Evolutionary conservation across 2,888 invertebrate species (phyloP), one percentile per base, ranked within the genome.

Genomic region (Parnassius apollo): DNA sequence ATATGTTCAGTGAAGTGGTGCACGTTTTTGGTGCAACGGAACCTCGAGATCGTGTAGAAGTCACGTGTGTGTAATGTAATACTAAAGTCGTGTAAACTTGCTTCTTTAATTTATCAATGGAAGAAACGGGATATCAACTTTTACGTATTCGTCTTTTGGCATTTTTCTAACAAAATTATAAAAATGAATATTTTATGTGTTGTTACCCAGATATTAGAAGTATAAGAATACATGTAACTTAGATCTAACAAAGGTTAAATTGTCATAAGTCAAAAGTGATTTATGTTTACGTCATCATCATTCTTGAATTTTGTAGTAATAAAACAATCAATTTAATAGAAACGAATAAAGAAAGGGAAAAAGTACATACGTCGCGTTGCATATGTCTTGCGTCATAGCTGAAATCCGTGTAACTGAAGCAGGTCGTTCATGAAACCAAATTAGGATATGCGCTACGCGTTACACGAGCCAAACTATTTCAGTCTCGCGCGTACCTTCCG

Each of bases 391-490:
- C 74, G 65, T 68, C 59, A 66, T 63, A 65, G 56, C 55, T 57
- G 61, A 81, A 83, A 79, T 71, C 74, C 75, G 78, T 85, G 91
- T 90, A 89, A 88, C 73, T 78, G 71, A 72, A 79, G 73, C 73
- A 74, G 80, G 71, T 70, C 76, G 77, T 67, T 69, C 81, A 77
- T 80, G 84, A 82, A 81, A 88, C 93, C 93, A 94, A 93, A 94
- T 94, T 93, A 92, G 94, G 94, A 83, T 81, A 80, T 81, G 85
- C 69, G 77, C 71, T 75, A 79, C 77, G 85, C 69, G 77, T 71
- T 75, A 79, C 77, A 72, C 72, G 77, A 72, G 78, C 82, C 76
- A 75, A 82, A 79, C 87, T 90, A 90, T 91, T 91, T 91, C 86
- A 83, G 84, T 79, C 84, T 83, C 85, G 76, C 77, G 84, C 86